Percentiles rank a stretch among this genome's conserved stretches.
Evolutionary conservation across 2,888 invertebrate genomes (phyloP).

Genomic region (Limenitis camilla): DNA sequence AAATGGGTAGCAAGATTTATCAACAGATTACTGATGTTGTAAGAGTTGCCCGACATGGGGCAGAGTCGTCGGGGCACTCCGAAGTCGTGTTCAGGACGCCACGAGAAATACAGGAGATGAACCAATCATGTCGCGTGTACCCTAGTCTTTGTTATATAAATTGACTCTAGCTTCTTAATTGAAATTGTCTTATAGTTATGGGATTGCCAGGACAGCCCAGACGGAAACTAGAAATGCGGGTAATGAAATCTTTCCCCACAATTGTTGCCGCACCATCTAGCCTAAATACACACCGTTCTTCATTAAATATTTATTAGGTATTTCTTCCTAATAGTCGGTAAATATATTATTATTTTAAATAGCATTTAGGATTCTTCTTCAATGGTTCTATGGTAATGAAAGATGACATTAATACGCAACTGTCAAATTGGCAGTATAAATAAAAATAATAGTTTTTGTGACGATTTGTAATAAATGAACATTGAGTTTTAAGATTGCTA

Average conservation of each 20-base stretch:
- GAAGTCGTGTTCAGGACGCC: constrained; percentile 46
- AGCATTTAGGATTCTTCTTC: no score
- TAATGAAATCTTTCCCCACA: constrained; percentile 23
- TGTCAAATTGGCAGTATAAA: no score
- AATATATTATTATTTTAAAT: no score
- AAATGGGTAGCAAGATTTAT: constrained; percentile 35
- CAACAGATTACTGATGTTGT: constrained; percentile 42
- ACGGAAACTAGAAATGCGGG: constrained; percentile 12
- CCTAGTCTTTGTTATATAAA: constrained; percentile 62
- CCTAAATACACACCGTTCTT: no score
- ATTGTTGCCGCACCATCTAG: not conserved
- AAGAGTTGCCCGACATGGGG: constrained; percentile 42
- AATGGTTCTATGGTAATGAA: no score
- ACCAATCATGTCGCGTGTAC: constrained; percentile 41
- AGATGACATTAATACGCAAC: no score
- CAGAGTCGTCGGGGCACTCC: constrained; percentile 15
- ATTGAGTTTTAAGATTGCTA: no score
- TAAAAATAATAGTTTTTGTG: no score
- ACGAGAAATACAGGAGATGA: constrained; percentile 56
- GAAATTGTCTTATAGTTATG: constrained; percentile 28
- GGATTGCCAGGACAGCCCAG: constrained; percentile 4
- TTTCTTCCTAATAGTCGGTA: no score
- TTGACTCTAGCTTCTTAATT: constrained; percentile 45
- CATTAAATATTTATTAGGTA: no score
- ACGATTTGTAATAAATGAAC: no score